These are phyloP conservation scores for Pristionchus fissidentatus DNA, from an alignment of 2,888 invertebrate species.

Conservation along the genomic window DNA sequence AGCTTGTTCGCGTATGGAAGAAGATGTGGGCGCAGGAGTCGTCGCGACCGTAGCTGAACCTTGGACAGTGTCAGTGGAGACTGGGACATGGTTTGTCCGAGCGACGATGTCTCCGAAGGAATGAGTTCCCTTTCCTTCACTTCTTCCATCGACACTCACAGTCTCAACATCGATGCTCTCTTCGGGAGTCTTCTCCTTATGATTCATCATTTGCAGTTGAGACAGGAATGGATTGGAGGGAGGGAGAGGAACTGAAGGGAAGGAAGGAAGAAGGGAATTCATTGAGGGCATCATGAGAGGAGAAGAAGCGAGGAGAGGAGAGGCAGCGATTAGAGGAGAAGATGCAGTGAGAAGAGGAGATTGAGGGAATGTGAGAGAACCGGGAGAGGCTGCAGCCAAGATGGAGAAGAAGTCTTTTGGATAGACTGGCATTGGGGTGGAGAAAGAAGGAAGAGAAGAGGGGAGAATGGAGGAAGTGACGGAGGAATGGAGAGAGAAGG, in stretches of 20 bases:
- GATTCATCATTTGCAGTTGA: too few relatives aligned
- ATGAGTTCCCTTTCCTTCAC: not conserved
- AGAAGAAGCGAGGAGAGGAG: not conserved
- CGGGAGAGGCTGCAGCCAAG: not conserved
- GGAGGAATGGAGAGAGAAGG: not conserved
- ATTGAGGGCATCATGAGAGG: not conserved
- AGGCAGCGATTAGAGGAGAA: not conserved
- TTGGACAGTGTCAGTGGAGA: too few relatives aligned
- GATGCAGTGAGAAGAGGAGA: not conserved
- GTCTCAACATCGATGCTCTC: slow-evolving; percentile 33
- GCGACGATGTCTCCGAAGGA: not conserved
- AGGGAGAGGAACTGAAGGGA: not conserved
- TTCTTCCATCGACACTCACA: not conserved
- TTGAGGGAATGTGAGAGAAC: not conserved
- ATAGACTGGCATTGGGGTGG: too few relatives aligned
- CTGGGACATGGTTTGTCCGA: not conserved
- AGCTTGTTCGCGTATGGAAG: too few relatives aligned
- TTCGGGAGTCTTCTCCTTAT: slow-evolving; percentile 27
- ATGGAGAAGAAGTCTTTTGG: slow-evolving; percentile 14
- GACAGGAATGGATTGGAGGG: not conserved
- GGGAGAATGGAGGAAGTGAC: not conserved
- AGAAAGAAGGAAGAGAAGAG: not conserved
- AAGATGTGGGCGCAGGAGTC: too few relatives aligned
- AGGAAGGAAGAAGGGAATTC: not conserved
- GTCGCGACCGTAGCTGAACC: too few relatives aligned